Base-by-base conservation (phyloP, 2,888 invertebrate genomes). In the Euplagia quadripunctaria region DNA sequence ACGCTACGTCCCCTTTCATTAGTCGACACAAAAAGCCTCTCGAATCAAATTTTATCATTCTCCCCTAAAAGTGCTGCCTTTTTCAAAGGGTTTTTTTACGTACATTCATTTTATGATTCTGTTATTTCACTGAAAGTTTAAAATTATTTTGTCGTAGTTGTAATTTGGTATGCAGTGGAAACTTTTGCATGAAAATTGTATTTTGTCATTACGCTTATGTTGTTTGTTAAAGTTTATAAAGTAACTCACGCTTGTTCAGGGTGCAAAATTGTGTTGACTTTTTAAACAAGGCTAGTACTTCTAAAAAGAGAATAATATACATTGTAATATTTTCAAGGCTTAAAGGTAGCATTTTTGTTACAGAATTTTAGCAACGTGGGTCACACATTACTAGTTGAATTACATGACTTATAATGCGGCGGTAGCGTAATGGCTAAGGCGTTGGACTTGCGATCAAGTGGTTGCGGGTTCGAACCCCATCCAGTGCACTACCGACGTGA, bases 21-120 rank as follows among this genome's bases (percentile, higher is more conserved):
- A 82, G 75, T 68, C 77, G 82, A 83, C 81, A 83, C 82, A 78
- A 82, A 84, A 86, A 78, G 82, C 80, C 78, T 79, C 79, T 74
- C 79, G 79, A 82, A 87, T 87, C 78, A 86, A 87, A 87, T 85
- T 87, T 86, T 81, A 74, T 82, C 75, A 81, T 78, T 80, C 82
- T 71, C 61, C 78, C 72, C 71, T 68, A 71, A 82, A 79, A 83
- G 77, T 73, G 76, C 68, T 58, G 51, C 74, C 43, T 71, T 72
- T 71, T 72, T 77, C 76, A 78, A 79, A 76, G 75, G 73, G 74
- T 63, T 58, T 79, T 76, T 82, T 80, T 77, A 75, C 64, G 65
- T 68, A 78, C 51, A 75, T 75, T 82, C 52, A n/a, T 42, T 72
- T 42, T 41, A 64, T 72, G 66, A 58, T 75, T 73, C 61, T 63